These are phyloP conservation scores for Phthorimaea operculella DNA, from an alignment of 1,140 invertebrate genomes.

Conservation along the genomic window DNA sequence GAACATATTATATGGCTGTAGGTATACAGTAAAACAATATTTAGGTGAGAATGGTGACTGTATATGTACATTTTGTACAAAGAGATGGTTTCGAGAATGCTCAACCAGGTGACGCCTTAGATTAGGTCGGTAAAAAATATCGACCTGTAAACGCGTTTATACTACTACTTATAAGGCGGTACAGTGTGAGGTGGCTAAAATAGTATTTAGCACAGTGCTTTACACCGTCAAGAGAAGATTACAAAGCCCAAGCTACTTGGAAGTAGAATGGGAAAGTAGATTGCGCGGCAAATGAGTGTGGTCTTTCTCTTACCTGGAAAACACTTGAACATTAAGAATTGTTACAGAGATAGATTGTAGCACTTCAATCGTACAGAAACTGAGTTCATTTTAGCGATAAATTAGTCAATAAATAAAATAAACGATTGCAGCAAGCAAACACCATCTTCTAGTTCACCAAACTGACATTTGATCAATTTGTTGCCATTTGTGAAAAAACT, in stretches of 20 bases:
- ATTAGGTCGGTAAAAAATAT: background rate
- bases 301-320: background rate
- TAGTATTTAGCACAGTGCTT: background rate
- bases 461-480: background rate
- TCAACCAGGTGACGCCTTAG: background rate
- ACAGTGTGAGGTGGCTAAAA: too few species aligned
- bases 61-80: background rate
- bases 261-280: conserved; percentile 22
- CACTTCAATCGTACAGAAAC: background rate
- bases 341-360: background rate
- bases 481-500: background rate
- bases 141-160: too few species aligned
- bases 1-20: too few species aligned
- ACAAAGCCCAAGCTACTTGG: conserved; percentile 2
- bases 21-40: too few species aligned
- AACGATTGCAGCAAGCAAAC: conserved; percentile 2
- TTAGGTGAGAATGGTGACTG: background rate
- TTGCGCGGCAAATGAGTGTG: conserved; percentile 28
- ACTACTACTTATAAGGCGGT: too few species aligned
- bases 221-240: background rate
- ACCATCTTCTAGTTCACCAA: conserved; percentile 2
- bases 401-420: conserved; percentile 5
- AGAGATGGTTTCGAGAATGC: background rate
- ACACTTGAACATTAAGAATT: background rate
- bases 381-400: conserved; percentile 1